Evolutionary conservation across 2,113 vertebrate genomes (phyloP).

Genomic region (Rhizomys pruinosus): DNA sequence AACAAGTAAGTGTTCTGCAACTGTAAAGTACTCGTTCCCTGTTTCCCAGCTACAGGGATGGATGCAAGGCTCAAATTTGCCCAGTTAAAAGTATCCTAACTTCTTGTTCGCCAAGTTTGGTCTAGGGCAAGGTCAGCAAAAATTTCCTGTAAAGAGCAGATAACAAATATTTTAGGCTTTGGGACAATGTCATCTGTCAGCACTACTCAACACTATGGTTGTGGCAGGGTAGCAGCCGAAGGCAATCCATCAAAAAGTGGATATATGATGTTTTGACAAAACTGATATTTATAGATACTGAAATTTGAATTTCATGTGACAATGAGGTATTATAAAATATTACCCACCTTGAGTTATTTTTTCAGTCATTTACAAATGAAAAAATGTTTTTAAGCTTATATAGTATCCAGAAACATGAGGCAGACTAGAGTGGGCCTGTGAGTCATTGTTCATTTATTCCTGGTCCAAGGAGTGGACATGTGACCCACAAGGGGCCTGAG

Average conservation of each 20-base stretch:
- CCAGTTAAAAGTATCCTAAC: not conserved
- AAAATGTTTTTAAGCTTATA: not conserved
- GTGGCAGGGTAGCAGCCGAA: not conserved
- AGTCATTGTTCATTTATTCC: not conserved
- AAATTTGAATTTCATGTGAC: conserved; percentile 42
- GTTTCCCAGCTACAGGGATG: not conserved
- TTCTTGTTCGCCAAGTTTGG: not conserved
- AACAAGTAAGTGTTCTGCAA: not conserved
- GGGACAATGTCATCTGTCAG: not conserved
- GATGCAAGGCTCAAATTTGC: not conserved
- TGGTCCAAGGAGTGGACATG: not conserved
- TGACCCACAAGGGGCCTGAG: not conserved
- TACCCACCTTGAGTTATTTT: not conserved
- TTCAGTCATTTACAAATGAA: not conserved
- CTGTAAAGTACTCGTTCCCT: not conserved
- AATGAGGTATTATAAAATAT: conserved; percentile 41
- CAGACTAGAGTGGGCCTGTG: not conserved
- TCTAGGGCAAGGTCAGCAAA: not conserved
- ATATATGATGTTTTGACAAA: not conserved
- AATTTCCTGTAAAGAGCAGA: conserved; percentile 24
- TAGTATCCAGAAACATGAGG: not conserved
- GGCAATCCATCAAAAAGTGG: not conserved
- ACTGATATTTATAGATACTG: not conserved
- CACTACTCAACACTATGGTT: not conserved
- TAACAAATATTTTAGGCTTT: conserved; percentile 42